phyloP scores from a whole-genome alignment of 2,888 invertebrate species.

The Ellobium chinense region DNA sequence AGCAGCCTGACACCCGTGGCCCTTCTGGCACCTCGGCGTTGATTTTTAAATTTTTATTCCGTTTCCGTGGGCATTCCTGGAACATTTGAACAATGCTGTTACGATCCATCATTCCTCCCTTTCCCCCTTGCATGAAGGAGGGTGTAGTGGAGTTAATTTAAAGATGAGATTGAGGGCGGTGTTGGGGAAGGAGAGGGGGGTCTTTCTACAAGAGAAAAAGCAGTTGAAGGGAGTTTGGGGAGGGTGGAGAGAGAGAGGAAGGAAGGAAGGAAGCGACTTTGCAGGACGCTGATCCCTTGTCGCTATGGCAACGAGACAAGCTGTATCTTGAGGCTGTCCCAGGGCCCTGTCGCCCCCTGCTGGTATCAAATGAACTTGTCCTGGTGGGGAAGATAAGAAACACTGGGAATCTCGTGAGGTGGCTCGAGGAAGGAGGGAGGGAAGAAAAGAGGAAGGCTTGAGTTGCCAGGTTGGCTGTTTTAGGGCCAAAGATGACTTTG shows the following conservation, averaged over 20 bases:
- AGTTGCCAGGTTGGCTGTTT: no score
- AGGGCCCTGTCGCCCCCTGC: not conserved
- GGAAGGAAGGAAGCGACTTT: no score
- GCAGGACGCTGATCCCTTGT: not conserved
- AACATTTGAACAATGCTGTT: no score
- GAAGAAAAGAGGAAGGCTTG: not conserved
- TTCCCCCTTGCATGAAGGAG: not conserved
- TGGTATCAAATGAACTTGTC: constrained; percentile 27
- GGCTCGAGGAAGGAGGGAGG: not conserved
- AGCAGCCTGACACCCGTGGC: no score
- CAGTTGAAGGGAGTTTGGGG: not conserved
- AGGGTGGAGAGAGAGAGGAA: not conserved
- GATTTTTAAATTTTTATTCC: no score
- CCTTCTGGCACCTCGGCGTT: no score
- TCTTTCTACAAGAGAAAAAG: not conserved
- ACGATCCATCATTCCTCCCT: not conserved
- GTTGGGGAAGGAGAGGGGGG: not conserved
- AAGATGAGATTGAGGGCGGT: no score
- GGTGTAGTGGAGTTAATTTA: no score
- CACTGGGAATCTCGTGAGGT: not conserved
- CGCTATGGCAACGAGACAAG: constrained; percentile 12
- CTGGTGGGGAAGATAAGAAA: not conserved
- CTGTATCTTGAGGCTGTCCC: not conserved
- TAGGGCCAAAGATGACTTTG: no score
- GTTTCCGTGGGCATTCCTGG: no score